Base-by-base conservation (phyloP, 37 sponge, comb jelly and placozoan species). In the Spongilla lacustris region DNA sequence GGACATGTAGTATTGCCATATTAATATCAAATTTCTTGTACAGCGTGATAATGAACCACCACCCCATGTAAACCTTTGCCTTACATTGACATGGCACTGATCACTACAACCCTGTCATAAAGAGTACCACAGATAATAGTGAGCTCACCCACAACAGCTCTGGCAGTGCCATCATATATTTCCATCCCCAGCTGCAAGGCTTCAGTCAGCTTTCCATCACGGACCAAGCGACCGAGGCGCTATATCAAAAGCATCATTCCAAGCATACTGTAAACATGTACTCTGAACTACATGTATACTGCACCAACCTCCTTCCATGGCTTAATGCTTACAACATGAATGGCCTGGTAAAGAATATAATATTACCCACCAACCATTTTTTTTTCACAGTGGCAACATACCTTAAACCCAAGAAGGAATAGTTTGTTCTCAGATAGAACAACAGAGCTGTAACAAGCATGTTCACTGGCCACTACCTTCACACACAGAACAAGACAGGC, bases 401-500 rank as follows among this genome's bases (percentile, higher is more conserved):
- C 91, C 83, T 91, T 87, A 46, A 89, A 25, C 8, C 93, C 93
- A 21, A 93, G 84, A 17, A 93, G 32, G 25, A 83, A 37, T 22
- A 93, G 84, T 73, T 77, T 50, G 46, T 82, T 86, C 37, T 82
- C 67, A 25, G 73, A 67, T 37, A 86, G 78, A 29, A 92, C 81
- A 26, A 95, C 83, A 72, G 92, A 92, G 77, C 84, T 83, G 76
- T 92, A 88, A 80, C 95, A 95, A 17, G 93, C 90, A 78, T 89
- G 81, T 37, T 80, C 77, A 84, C 95, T 83, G 66, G 90, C 95
- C n/a, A 36, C 83, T 30, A 69, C 36, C 95, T 94, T 46, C 38
- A 50, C 2, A 81, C 25, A 68, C 28, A n/a, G n/a, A 75, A 22
- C 0, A 68, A 67, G 25, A n/a, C n/a, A n/a, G 34, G 36, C 22